phyloP scores from a whole-genome alignment of 2,888 invertebrate species.

The Drosophila monieri region DNA sequence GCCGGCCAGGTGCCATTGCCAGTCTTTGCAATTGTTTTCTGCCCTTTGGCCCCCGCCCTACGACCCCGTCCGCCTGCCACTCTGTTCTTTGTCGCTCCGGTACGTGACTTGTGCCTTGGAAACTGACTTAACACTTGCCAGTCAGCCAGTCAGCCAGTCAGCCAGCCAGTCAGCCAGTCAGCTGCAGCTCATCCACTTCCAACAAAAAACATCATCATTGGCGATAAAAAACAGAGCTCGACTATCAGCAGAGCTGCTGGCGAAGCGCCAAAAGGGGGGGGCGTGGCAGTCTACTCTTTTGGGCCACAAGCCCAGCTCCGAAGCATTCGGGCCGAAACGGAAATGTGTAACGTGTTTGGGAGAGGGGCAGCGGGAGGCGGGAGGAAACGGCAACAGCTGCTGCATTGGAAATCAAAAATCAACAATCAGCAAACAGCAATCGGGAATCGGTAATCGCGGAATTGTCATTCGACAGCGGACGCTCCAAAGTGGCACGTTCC shows the following conservation, averaged over 20 bases:
- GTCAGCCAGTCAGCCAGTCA: slow-evolving; percentile 19
- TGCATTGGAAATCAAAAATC: slow-evolving; percentile 18
- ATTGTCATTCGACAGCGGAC: slow-evolving; percentile 26
- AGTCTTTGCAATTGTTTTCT: slow-evolving; percentile 19
- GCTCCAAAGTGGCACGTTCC: slow-evolving; percentile 34
- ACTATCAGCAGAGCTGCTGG: slow-evolving; percentile 42
- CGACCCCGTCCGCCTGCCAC: slow-evolving; percentile 10
- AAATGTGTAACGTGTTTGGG: slow-evolving; percentile 66
- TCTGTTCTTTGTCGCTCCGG: slow-evolving; percentile 43
- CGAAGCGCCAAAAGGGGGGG: slow-evolving; percentile 45
- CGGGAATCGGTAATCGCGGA: slow-evolving; percentile 18
- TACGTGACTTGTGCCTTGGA: slow-evolving; percentile 68
- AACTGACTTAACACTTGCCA: slow-evolving; percentile 66
- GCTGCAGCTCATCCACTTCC: background rate
- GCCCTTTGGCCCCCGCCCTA: background rate
- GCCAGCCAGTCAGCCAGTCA: slow-evolving; percentile 15
- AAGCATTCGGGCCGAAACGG: slow-evolving; percentile 31
- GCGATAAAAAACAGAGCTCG: slow-evolving; percentile 21
- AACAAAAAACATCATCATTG: slow-evolving; percentile 24
- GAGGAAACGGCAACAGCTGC: slow-evolving; percentile 10
- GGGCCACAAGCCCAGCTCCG: slow-evolving; percentile 30
- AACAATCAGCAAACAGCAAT: slow-evolving; percentile 1
- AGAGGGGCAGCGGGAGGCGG: background rate
- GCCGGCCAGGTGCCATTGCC: slow-evolving; percentile 43
- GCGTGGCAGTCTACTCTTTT: slow-evolving; percentile 37